Evolutionary conservation across 2,888 invertebrate genomes (phyloP), one percentile per base, ranked within the genome.

Genomic region (Tipula vernalis): DNA sequence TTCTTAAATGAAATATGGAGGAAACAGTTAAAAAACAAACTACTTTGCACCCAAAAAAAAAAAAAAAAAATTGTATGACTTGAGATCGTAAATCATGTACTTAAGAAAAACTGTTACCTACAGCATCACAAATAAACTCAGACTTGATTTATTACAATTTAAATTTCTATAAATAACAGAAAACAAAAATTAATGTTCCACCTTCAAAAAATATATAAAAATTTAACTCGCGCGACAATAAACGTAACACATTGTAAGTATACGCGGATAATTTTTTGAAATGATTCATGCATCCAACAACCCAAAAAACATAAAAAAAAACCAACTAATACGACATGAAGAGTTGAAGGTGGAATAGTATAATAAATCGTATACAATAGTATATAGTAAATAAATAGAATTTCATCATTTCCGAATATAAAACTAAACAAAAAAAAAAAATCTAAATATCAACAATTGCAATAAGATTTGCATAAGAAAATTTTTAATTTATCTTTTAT

Each of bases 91-190:
- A 71, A 71, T 71, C 71, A 71, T 71, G 28, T 71, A 12, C 71
- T 71, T 71, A 71, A 71, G 18, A 71, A 18, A 57, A 71, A 71
- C 71, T 71, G 28, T 71, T 71, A 71, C 71, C 71, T 71, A 71
- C 71, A 71, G 71, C 71, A 71, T 71, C 71, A 71, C 71, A 71
- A 71, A 71, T 71, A 71, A 28, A 71, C 28, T 71, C 71, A 71
- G 71, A 71, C 71, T 71, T 71, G 71, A 71, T 71, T 71, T 71
- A 71, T 71, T 71, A 71, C 71, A 71, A 71, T 71, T 71, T 71
- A 71, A 71, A 71, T 71, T 71, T 71, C 71, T 71, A 71, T 71
- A 71, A 71, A 71, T 71, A 71, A 71, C 71, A 71, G 8, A 71
- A 71, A 71, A 71, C 28, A 8, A 71, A 71, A 71, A 71, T 71